Conservation (phyloP, 1,140 invertebrate species). For the Calliopsis andreniformis region DNA sequence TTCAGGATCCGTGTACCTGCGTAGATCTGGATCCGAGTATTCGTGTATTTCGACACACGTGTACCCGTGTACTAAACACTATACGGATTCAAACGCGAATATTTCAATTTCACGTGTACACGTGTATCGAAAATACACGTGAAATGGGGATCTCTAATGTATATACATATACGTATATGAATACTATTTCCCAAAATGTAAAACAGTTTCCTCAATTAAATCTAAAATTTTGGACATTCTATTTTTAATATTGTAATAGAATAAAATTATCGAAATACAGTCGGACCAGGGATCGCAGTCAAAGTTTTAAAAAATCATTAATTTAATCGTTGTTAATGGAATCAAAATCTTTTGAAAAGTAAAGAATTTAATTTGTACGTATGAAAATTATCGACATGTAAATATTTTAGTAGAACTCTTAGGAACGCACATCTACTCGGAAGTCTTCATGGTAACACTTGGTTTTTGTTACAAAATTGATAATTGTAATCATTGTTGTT, state of each 20-base stretch:
- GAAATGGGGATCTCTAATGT: too few relatives aligned
- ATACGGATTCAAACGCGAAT: too few relatives aligned
- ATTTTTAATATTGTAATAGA: background rate
- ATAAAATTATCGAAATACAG: slow-evolving; percentile 1
- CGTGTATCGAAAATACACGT: too few relatives aligned
- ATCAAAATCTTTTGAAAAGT: background rate
- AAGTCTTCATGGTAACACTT: background rate
- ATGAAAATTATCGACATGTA: background rate
- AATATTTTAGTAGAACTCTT: background rate
- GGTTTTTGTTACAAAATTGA: too few relatives aligned
- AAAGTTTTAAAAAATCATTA: background rate
- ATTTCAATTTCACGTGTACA: too few relatives aligned
- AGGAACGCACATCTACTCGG: background rate
- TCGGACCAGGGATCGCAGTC: background rate
- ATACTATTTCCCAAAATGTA: slow-evolving; percentile 17
- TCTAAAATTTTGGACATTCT: background rate
- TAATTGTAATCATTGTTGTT: too few relatives aligned
- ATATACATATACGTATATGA: slow-evolving; percentile 26
- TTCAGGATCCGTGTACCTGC: too few relatives aligned
- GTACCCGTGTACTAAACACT: too few relatives aligned
- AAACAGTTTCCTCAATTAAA: background rate
- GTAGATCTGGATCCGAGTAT: too few relatives aligned
- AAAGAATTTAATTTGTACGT: background rate
- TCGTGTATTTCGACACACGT: too few relatives aligned
- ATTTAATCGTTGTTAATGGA: background rate